Percentiles rank a stretch among this genome's conserved stretches.
Evolutionary conservation across 2,888 invertebrate species (phyloP).

Genomic region (Sinopyrophorus schimmeli): DNA sequence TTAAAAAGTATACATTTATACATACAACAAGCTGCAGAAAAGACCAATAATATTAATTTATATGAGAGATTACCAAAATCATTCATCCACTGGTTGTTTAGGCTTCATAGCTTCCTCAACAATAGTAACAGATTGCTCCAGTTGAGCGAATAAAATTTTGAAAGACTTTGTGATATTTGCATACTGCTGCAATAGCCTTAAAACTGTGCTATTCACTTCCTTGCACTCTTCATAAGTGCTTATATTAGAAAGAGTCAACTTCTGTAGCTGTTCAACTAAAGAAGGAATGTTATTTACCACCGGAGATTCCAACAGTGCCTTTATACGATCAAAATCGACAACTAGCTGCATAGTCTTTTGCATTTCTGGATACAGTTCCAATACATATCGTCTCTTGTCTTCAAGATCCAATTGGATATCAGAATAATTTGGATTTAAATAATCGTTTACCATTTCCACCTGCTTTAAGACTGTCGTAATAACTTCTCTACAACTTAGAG

Average conservation of each 20-base stretch:
- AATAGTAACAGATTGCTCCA: slow-evolving; percentile 54
- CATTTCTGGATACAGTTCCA: slow-evolving; percentile 56
- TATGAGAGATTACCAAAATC: too few relatives aligned
- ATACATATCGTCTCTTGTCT: slow-evolving; percentile 56
- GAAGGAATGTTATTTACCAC: slow-evolving; percentile 54
- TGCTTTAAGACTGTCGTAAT: slow-evolving; percentile 54
- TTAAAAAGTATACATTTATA: too few relatives aligned
- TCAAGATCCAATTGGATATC: slow-evolving; percentile 54
- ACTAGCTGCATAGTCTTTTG: slow-evolving; percentile 51
- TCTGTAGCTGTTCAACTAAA: slow-evolving; percentile 53
- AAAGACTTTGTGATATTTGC: slow-evolving; percentile 57
- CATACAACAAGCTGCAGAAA: too few relatives aligned
- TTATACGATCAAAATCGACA: slow-evolving; percentile 52
- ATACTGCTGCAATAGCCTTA: slow-evolving; percentile 55
- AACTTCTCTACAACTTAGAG: slow-evolving; percentile 58
- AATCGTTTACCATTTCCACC: slow-evolving; percentile 56
- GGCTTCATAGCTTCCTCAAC: slow-evolving; percentile 52
- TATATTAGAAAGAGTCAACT: slow-evolving; percentile 52
- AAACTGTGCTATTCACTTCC: slow-evolving; percentile 50
- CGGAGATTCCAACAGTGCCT: slow-evolving; percentile 54
- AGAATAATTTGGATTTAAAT: slow-evolving; percentile 55
- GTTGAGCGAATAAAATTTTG: slow-evolving; percentile 55
- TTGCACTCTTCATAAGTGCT: slow-evolving; percentile 52
- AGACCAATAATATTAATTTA: too few relatives aligned
- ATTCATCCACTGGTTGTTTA: slow-evolving; percentile 11